phyloP scores from a whole-genome alignment of 2,797 vertebrate species.

The Diglossa cyanea region DNA sequence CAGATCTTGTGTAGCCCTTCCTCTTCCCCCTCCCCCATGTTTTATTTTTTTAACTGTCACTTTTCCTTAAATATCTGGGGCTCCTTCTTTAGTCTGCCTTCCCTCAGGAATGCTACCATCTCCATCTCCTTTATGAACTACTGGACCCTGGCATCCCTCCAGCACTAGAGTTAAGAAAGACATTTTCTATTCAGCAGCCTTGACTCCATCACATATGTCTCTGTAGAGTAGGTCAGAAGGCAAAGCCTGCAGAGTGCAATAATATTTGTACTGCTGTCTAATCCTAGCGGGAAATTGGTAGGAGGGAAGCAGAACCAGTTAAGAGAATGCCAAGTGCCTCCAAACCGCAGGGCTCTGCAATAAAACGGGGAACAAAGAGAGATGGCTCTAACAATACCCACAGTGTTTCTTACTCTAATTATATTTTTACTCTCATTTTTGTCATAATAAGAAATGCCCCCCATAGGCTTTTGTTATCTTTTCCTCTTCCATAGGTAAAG shows the following conservation, averaged over 20 bases:
- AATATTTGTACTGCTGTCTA: conserved; percentile 43
- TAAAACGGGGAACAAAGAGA: conserved; percentile 12
- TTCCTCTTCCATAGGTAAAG: not conserved
- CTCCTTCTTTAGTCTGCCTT: not conserved
- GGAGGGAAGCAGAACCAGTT: not conserved
- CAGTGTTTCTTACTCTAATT: conserved; percentile 33
- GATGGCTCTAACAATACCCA: conserved; percentile 1
- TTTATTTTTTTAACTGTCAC: not conserved
- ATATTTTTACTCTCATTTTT: not conserved
- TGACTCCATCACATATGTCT: conserved; percentile 6
- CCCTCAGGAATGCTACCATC: not conserved
- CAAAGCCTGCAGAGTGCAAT: conserved; percentile 36
- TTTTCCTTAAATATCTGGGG: not conserved
- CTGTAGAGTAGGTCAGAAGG: conserved; percentile 37
- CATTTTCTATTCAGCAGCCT: conserved; percentile 18
- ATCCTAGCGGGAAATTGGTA: conserved; percentile 9
- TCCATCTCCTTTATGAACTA: conserved; percentile 21
- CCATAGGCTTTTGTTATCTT: not conserved
- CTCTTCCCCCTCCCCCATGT: not conserved
- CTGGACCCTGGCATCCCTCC: conserved; percentile 17
- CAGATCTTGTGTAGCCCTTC: not conserved
- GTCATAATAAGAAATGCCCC: not conserved
- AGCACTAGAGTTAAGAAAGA: conserved; percentile 8
- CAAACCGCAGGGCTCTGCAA: not conserved
- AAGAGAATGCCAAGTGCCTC: conserved; percentile 32